These are phyloP conservation scores for Rousettus leschenaultii DNA, from an alignment of 2,113 vertebrate species.

Conservation along the genomic window DNA sequence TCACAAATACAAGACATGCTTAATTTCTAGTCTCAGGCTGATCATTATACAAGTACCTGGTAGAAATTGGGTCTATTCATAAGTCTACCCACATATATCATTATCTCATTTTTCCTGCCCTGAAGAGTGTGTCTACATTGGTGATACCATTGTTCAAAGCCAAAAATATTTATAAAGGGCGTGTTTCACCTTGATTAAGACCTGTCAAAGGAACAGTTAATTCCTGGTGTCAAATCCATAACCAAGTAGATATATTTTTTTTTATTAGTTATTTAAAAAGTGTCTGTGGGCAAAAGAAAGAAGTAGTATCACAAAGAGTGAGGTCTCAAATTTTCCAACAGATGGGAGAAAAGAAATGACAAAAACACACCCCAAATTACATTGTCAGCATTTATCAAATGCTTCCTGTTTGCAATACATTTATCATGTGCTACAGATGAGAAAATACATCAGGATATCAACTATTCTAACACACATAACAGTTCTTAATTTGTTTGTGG, in stretches of 20 bases:
- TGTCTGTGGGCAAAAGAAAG: neutral
- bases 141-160: constrained; percentile 52
- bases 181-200: constrained; percentile 55
- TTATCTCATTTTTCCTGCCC: constrained; percentile 66
- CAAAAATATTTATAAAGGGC: constrained; percentile 54
- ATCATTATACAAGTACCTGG: constrained; percentile 73
- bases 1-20: constrained; percentile 60
- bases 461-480: neutral
- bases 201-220: neutral
- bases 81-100: constrained; percentile 41
- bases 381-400: neutral
- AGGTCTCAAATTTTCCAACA: neutral
- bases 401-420: neutral
- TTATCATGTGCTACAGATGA: neutral
- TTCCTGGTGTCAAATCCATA: neutral
- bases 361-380: neutral
- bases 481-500: neutral
- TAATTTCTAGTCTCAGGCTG: constrained; percentile 69
- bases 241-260: neutral
- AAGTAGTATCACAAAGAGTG: neutral
- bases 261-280: constrained; percentile 14
- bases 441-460: neutral
- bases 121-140: neutral
- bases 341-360: neutral
- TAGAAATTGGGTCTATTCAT: constrained; percentile 73